Base-by-base conservation (phyloP, 1,140 invertebrate species). In the Lasioglossum albipes region DNA sequence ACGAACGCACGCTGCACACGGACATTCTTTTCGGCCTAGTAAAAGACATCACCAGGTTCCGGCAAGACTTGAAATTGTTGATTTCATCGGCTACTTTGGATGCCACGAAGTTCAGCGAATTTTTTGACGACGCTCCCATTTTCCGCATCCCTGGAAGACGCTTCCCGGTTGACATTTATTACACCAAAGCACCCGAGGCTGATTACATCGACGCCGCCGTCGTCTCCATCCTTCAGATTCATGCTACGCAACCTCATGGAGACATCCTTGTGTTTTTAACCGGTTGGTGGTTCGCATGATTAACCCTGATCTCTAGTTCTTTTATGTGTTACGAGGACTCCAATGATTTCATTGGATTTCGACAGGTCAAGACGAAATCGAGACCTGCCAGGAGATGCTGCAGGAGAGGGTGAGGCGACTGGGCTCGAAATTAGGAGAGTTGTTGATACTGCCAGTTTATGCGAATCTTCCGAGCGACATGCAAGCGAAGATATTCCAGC, bases 1-100 rank as follows among this genome's bases (percentile, higher is more conserved):
- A 99, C 93, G 99, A 99, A 92, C 93, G 99, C 65, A 99, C 99
- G 0, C 94, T 99, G 9, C 99, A 99, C 87, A 99, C 99, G 7
- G 99, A 99, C 92, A 98, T 99, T 90, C 94, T 99, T 52, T 99
- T 99, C 94, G 99, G 99, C 31, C 94, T 99, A 61, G 97, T 99
- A 0, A 99, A 99, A 94, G 99, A 99, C 93, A 99, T 99, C 83
- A 96, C 98, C 2, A 94, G 98, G 76, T 99, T 99, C 94, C 95
- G 99, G 84, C 95, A 97, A 0, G 98, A 99, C 92, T 94, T 99
- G 22, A 99, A 99, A 94, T 93, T 99, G 1, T 93, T 99, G 0
- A 99, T 99, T 89, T 99, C 99, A 0, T 99, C 98, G 92, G 99
- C 99, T 12, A 99, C 99, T 0, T 93, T 99, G 49, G 99, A 99